Percentiles rank a stretch among this genome's conserved stretches.
Conservation (phyloP, 2,797 vertebrate species). For the Notamacropus eugenii region DNA sequence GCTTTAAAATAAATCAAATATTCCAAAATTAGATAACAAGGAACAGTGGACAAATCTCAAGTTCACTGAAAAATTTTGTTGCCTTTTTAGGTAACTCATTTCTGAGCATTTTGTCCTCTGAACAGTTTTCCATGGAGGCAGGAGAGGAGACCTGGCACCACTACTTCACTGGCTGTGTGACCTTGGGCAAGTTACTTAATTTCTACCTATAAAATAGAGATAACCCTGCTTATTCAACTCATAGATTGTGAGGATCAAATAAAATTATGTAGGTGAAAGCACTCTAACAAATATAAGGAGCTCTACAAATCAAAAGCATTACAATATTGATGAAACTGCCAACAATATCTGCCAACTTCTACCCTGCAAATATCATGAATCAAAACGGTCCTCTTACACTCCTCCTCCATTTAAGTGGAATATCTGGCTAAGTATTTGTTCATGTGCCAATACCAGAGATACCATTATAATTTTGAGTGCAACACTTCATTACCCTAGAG, state of each 20-base stretch:
- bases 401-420: background rate
- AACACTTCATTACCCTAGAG: background rate
- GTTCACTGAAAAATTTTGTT: background rate
- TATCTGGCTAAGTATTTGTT: background rate
- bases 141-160: background rate
- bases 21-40: background rate
- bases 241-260: constrained; percentile 7
- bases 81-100: background rate
- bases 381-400: background rate
- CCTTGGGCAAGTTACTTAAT: constrained; percentile 9
- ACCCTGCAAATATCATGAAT: background rate
- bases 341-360: background rate
- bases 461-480: background rate
- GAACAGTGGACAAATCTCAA: background rate
- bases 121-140: background rate
- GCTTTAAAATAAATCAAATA: background rate
- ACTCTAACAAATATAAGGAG: background rate
- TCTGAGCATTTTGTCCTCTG: background rate
- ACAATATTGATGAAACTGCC: background rate
- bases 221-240: constrained; percentile 19
- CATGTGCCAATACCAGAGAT: background rate
- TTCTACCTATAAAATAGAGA: constrained; percentile 38
- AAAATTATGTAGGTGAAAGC: background rate
- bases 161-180: background rate
- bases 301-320: background rate